These are phyloP conservation scores for Teleopsis dalmanni DNA, from an alignment of 1,140 invertebrate genomes.

Conservation along the genomic window DNA sequence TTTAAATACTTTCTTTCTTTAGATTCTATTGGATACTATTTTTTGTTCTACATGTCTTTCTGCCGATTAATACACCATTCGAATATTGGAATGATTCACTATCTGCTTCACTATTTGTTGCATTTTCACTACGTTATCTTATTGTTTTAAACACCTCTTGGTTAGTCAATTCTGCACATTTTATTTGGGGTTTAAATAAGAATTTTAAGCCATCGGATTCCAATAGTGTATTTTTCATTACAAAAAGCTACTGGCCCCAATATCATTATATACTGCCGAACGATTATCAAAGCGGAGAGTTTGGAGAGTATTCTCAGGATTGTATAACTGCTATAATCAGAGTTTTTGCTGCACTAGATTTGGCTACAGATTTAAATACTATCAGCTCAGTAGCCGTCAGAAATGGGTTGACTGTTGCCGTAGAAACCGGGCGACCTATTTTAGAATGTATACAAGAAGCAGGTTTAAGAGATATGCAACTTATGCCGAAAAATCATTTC, in stretches of 20 bases:
- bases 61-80: slow-evolving; percentile 65
- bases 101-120: slow-evolving; percentile 51
- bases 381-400: slow-evolving; percentile 53
- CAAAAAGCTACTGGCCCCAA: slow-evolving; percentile 65
- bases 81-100: slow-evolving; percentile 67
- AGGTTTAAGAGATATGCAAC: slow-evolving; percentile 31
- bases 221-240: slow-evolving; percentile 63
- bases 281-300: slow-evolving; percentile 72
- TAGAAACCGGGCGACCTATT: slow-evolving; percentile 48
- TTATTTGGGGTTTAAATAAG: slow-evolving; percentile 63
- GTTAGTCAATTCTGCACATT: slow-evolving; percentile 61
- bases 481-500: slow-evolving; percentile 47
- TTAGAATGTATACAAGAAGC: slow-evolving; percentile 49
- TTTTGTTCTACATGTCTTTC: slow-evolving; percentile 54
- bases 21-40: slow-evolving; percentile 68
- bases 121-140: slow-evolving; percentile 59
- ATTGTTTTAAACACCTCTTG: slow-evolving; percentile 55
- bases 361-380: slow-evolving; percentile 56
- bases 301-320: slow-evolving; percentile 59
- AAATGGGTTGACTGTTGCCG: slow-evolving; percentile 50
- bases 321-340: slow-evolving; percentile 58
- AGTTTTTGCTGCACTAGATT: slow-evolving; percentile 56
- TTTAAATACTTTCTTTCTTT: slow-evolving; percentile 1
- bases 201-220: slow-evolving; percentile 65
- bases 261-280: slow-evolving; percentile 70